Evolutionary conservation across 2,888 invertebrate genomes (phyloP).

Genomic region (Tiphia femorata): DNA sequence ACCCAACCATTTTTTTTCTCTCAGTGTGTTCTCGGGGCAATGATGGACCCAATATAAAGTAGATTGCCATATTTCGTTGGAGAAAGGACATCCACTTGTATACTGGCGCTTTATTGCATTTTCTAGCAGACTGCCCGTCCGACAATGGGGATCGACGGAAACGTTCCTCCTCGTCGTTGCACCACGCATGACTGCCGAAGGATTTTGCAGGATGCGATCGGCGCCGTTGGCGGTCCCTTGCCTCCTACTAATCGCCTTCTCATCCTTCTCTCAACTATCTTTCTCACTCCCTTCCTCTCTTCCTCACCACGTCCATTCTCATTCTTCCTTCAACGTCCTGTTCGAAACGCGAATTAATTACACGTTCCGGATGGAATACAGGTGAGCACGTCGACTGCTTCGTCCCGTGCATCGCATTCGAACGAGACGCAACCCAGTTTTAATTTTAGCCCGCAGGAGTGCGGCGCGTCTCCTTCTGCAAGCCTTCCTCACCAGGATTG

Average conservation of each 20-base stretch:
- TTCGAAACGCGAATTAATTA: no score
- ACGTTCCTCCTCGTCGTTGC: not conserved
- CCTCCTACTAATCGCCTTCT: not conserved
- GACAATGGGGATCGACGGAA: constrained; percentile 1
- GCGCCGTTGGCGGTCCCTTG: not conserved
- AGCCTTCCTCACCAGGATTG: no score
- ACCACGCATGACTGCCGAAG: not conserved
- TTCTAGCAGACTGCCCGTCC: constrained; percentile 10
- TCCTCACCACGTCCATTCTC: not conserved
- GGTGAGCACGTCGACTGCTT: constrained; percentile 14
- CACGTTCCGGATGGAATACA: no score
- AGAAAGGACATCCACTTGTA: constrained; percentile 18
- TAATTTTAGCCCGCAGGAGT: constrained; percentile 28
- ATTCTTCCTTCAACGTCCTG: no score
- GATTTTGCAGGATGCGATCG: constrained; percentile 19
- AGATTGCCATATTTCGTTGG: not conserved
- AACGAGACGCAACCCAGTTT: constrained; percentile 25
- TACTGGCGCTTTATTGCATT: constrained; percentile 35
- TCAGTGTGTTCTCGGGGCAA: no score
- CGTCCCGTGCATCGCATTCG: constrained; percentile 20
- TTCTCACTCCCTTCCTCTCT: not conserved
- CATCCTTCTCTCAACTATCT: not conserved
- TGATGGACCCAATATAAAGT: no score
- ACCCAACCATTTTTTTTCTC: no score
- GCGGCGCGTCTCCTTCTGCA: constrained; percentile 2